These are phyloP conservation scores for Chloropsis cyanopogon DNA, from an alignment of 2,113 vertebrate species.

Conservation along the genomic window DNA sequence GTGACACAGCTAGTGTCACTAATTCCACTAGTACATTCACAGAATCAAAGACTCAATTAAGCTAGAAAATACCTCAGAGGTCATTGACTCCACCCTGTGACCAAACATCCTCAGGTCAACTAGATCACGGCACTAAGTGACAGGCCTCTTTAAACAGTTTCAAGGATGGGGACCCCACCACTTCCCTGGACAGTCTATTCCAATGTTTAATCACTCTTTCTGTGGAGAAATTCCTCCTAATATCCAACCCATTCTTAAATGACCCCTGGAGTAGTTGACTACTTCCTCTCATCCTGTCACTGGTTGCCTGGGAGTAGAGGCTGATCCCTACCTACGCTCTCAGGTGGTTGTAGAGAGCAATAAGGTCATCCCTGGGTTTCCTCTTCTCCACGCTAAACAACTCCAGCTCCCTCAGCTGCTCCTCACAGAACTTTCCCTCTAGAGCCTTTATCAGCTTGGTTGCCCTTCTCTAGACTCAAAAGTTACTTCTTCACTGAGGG, in stretches of 20 bases:
- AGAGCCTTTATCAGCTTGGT: not conserved
- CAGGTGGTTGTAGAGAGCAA: not conserved
- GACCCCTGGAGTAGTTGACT: too few species aligned
- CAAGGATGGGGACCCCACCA: not conserved
- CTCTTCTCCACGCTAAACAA: not conserved
- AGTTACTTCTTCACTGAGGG: not conserved
- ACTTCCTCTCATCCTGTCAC: rapidly evolving
- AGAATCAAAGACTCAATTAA: not conserved
- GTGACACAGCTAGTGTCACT: not conserved
- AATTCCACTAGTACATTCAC: not conserved
- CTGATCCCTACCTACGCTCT: rapidly evolving
- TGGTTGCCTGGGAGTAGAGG: not conserved
- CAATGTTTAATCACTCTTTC: not conserved
- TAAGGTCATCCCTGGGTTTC: not conserved
- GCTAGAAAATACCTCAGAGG: not conserved
- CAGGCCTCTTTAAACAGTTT: not conserved
- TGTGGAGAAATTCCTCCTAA: not conserved
- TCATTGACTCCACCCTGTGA: not conserved
- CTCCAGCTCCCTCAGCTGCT: not conserved
- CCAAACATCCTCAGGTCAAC: not conserved
- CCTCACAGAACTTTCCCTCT: not conserved
- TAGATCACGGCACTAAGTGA: not conserved
- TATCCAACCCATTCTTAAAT: not conserved
- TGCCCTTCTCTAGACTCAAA: not conserved
- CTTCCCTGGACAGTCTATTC: not conserved